Evolutionary conservation across 2,113 vertebrate genomes (phyloP).

Genomic region (Alligator mississippiensis): DNA sequence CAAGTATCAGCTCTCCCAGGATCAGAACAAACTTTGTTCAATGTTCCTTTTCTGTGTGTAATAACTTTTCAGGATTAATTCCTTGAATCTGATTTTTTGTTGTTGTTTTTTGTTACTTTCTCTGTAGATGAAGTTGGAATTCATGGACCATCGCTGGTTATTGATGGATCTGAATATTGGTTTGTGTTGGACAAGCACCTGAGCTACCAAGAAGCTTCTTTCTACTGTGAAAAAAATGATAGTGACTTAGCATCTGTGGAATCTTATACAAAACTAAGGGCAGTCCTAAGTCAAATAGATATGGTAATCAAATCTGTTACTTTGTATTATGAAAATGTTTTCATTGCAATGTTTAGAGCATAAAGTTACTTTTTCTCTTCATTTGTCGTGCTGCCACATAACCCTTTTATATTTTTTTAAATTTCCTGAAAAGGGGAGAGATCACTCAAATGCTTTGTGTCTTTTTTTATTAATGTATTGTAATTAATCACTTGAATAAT

Average conservation of each 20-base stretch:
- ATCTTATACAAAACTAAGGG: slow-evolving; percentile 65
- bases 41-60: not conserved
- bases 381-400: not conserved
- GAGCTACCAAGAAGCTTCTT: slow-evolving; percentile 84
- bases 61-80: not conserved
- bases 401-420: not conserved
- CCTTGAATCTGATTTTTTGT: not conserved
- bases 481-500: not conserved
- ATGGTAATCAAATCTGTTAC: slow-evolving; percentile 74
- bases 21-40: not conserved
- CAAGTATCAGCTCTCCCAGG: not conserved
- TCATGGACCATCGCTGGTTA: slow-evolving; percentile 83
- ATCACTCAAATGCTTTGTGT: not conserved
- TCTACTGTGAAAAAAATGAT: slow-evolving; percentile 84
- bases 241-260: slow-evolving; percentile 85
- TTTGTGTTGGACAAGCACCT: slow-evolving; percentile 85
- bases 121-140: slow-evolving; percentile 82
- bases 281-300: slow-evolving; percentile 77
- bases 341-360: not conserved
- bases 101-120: not conserved
- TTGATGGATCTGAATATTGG: slow-evolving; percentile 93
- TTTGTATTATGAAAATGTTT: not conserved
- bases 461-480: not conserved
- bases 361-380: not conserved
- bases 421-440: not conserved